Evolutionary conservation across 2,888 invertebrate genomes (phyloP).

Genomic region (Drosophila buzzatii): DNA sequence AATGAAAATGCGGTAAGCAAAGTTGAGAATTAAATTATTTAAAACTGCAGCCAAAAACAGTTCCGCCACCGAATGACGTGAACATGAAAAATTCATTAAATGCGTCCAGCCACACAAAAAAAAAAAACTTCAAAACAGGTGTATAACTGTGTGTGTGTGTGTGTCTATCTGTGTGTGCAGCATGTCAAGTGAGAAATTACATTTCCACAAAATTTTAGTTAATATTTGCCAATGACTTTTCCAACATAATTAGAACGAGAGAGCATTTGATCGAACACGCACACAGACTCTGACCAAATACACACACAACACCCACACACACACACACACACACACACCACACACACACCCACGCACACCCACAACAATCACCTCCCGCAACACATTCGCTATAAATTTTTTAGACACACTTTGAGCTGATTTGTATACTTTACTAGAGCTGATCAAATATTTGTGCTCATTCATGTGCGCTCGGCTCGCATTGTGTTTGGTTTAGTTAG

Average conservation of each 20-base stretch:
- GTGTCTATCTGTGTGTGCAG: background rate
- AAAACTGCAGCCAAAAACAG: constrained; percentile 37
- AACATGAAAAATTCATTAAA: constrained; percentile 76
- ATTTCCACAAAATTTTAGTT: constrained; percentile 35
- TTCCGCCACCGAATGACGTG: constrained; percentile 38
- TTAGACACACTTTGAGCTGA: constrained; percentile 13
- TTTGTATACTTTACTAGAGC: constrained; percentile 9
- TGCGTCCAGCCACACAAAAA: constrained; percentile 60
- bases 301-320: background rate
- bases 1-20: constrained; percentile 73
- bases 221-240: constrained; percentile 24
- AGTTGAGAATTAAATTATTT: constrained; percentile 73
- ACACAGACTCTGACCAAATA: too few relatives aligned
- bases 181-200: constrained; percentile 13
- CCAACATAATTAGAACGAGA: constrained; percentile 22
- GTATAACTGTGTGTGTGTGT: background rate
- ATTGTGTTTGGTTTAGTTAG: constrained; percentile 68
- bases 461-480: background rate
- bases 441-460: constrained; percentile 66
- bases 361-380: too few relatives aligned
- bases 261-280: constrained; percentile 5
- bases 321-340: background rate
- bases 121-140: constrained; percentile 13
- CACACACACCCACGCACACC: background rate
- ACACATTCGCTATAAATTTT: background rate